phyloP scores from a whole-genome alignment of 2,888 invertebrate species.

The Agrypnus murinus region DNA sequence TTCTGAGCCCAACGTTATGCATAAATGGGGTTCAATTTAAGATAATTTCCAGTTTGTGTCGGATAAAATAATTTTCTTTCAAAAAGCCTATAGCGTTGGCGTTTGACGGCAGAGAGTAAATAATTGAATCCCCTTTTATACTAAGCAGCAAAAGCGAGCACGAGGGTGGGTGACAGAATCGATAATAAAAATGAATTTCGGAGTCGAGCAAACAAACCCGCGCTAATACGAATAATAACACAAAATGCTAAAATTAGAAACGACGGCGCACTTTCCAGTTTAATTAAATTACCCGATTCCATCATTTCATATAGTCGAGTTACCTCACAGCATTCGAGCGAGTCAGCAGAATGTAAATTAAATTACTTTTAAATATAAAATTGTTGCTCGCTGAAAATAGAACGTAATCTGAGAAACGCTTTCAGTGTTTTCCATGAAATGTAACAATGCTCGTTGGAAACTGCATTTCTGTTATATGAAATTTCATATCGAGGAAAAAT shows the following conservation, averaged over 20 bases:
- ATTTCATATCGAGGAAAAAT: conserved; percentile 22
- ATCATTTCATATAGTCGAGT: conserved; percentile 59
- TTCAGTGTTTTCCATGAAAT: conserved; percentile 21
- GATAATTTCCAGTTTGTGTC: conserved; percentile 40
- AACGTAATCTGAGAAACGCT: conserved; percentile 28
- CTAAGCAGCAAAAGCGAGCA: conserved; percentile 31
- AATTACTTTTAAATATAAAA: conserved; percentile 57
- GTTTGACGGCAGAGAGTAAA: conserved; percentile 45
- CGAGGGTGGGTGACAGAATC: conserved; percentile 49
- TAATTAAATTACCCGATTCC: conserved; percentile 64
- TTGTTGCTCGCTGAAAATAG: conserved; percentile 27
- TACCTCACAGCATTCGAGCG: conserved; percentile 51
- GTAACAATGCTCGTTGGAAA: conserved; percentile 23
- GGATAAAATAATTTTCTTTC: conserved; percentile 44
- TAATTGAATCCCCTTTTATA: conserved; percentile 46
- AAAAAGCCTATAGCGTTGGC: conserved; percentile 39
- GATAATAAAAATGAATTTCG: conserved; percentile 54
- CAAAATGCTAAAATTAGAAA: conserved; percentile 59
- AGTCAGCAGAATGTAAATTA: conserved; percentile 59
- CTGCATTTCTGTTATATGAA: conserved; percentile 11
- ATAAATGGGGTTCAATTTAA: conserved; percentile 35
- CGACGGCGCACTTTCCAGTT: conserved; percentile 61
- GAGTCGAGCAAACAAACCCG: conserved; percentile 50
- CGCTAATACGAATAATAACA: conserved; percentile 59
- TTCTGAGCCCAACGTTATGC: conserved; percentile 3